Evolutionary conservation across 2,888 invertebrate genomes (phyloP).

Genomic region (Cryptocephalus moraei): DNA sequence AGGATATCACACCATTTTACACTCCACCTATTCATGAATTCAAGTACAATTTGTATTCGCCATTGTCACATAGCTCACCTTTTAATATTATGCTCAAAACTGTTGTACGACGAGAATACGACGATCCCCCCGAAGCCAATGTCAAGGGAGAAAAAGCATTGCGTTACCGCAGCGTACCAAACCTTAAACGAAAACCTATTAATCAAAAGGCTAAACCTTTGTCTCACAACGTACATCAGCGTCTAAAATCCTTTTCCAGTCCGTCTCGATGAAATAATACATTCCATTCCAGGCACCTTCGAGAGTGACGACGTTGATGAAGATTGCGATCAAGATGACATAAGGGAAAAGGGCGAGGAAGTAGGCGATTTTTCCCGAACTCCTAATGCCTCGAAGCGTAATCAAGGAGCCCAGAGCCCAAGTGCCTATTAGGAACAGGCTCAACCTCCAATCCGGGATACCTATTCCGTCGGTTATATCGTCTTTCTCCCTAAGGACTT

Average conservation of each 20-base stretch:
- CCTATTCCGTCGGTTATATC: conserved; percentile 40
- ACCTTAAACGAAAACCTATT: conserved; percentile 17
- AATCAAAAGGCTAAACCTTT: too few relatives aligned
- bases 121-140: conserved; percentile 66
- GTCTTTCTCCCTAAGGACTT: conserved; percentile 42
- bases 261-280: conserved; percentile 66
- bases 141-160: conserved; percentile 68
- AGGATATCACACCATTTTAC: too few relatives aligned
- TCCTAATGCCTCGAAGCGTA: conserved; percentile 62
- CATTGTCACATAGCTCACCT: too few relatives aligned
- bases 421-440: conserved; percentile 52
- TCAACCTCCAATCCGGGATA: conserved; percentile 56
- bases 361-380: conserved; percentile 75
- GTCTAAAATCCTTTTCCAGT: conserved; percentile 64
- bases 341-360: conserved; percentile 85
- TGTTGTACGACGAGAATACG: conserved; percentile 72
- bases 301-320: conserved; percentile 54
- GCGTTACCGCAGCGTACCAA: conserved; percentile 62
- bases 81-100: conserved; percentile 54
- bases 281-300: conserved; percentile 67
- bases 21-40: too few relatives aligned
- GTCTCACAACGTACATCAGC: conserved; percentile 44
- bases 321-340: conserved; percentile 61
- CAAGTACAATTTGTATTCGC: too few relatives aligned
- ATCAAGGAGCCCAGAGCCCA: conserved; percentile 62